A percentile compares a stretch with the other conserved stretches of the same genome.
Evolutionary conservation across 1,140 invertebrate genomes (phyloP).

Genomic region (Fopius arisanus): DNA sequence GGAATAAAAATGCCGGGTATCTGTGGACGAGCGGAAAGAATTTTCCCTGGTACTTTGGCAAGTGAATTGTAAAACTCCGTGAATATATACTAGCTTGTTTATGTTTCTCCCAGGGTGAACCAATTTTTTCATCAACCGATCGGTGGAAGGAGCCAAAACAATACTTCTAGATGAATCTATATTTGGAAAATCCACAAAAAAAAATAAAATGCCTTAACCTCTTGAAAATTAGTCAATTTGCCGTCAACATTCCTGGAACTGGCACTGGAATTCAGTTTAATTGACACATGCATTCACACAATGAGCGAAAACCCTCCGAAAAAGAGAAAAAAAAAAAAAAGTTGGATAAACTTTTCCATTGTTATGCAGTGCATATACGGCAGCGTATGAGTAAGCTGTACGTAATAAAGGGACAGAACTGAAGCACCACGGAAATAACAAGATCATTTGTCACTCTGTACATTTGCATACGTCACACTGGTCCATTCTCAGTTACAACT

Average conservation of each 20-base stretch:
- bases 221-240: no score
- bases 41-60: neutral
- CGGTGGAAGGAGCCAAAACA: no score
- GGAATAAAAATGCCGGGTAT: neutral
- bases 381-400: neutral
- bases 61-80: neutral
- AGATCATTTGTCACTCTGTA: constrained; percentile 60
- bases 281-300: neutral
- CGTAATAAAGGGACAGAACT: neutral
- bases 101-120: no score
- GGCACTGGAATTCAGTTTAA: no score
- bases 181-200: no score
- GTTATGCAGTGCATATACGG: neutral
- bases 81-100: neutral
- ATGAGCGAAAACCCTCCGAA: neutral
- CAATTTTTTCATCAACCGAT: no score
- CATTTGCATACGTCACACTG: constrained; percentile 59
- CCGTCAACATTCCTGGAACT: no score
- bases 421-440: constrained; percentile 51
- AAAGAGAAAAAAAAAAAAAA: neutral
- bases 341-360: neutral
- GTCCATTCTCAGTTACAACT: constrained; percentile 31
- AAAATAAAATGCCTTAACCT: no score
- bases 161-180: no score
- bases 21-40: neutral